Evolutionary conservation across 2,113 vertebrate species (phyloP).

Genomic region (Psettodes erumei): DNA sequence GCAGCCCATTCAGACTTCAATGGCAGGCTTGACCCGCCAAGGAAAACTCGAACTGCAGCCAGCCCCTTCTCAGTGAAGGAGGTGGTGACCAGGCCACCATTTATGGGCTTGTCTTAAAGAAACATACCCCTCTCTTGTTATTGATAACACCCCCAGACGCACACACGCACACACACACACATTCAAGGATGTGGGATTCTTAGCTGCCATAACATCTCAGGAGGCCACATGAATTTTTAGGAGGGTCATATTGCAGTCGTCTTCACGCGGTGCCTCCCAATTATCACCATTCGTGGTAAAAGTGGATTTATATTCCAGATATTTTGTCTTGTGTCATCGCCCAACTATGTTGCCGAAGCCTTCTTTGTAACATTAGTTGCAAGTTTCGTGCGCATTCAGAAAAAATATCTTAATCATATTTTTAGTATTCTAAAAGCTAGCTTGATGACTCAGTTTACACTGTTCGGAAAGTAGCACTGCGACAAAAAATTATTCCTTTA

Average conservation of each 20-base stretch:
- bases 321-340: neutral
- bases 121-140: constrained; percentile 94
- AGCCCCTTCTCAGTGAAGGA: constrained; percentile 89
- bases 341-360: neutral
- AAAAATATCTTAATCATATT: neutral
- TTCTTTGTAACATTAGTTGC: neutral
- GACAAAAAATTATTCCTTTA: too few species aligned
- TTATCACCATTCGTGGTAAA: neutral
- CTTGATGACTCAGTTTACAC: neutral
- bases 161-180: constrained; percentile 23
- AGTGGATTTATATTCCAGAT: neutral
- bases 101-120: constrained; percentile 98
- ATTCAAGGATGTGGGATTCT: constrained; percentile 26
- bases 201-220: constrained; percentile 21
- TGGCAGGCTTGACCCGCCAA: constrained; percentile 98
- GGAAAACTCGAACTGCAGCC: constrained; percentile 93
- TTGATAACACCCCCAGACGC: constrained; percentile 84
- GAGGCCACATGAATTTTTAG: constrained; percentile 36
- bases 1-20: constrained; percentile 99
- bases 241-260: constrained; percentile 21
- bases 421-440: neutral
- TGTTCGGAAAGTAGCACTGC: neutral
- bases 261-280: neutral
- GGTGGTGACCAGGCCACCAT: constrained; percentile 95
- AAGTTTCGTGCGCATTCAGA: neutral